phyloP scores from a whole-genome alignment of 2,113 vertebrate genomes.

The Tautogolabrus adspersus region DNA sequence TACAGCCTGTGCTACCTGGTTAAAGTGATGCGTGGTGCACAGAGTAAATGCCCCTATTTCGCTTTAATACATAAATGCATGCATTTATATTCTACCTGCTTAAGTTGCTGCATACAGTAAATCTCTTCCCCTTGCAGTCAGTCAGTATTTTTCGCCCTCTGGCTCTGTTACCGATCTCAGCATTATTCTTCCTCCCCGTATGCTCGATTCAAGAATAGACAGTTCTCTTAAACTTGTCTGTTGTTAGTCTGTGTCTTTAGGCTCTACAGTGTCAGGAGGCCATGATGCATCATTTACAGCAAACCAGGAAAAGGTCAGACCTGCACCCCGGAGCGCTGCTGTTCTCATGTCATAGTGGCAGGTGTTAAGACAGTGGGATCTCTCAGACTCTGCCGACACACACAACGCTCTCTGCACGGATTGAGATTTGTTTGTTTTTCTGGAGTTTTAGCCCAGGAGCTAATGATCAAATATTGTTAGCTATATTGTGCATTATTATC shows the following conservation, averaged over 20 bases:
- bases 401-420: constrained; percentile 19
- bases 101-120: not conserved
- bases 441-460: not conserved
- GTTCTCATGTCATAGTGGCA: constrained; percentile 73
- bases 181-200: not conserved
- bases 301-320: constrained; percentile 78
- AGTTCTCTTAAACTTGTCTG: constrained; percentile 13
- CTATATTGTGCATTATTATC: not conserved
- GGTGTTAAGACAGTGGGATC: constrained; percentile 71
- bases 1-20: not conserved
- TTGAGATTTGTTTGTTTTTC: not conserved
- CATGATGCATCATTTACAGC: constrained; percentile 81
- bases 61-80: not conserved
- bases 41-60: not conserved
- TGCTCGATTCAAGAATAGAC: not conserved
- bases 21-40: not conserved
- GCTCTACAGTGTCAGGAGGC: constrained; percentile 32
- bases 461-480: not conserved
- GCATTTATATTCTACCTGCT: not conserved
- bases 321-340: constrained; percentile 72
- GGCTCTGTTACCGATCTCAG: not conserved
- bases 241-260: constrained; percentile 40
- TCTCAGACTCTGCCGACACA: constrained; percentile 57
- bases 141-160: not conserved
- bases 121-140: not conserved